A percentile compares a stretch with the other conserved stretches of the same genome.
Evolutionary conservation across 2,113 vertebrate species (phyloP).

Genomic region (Microcebus griseorufus): DNA sequence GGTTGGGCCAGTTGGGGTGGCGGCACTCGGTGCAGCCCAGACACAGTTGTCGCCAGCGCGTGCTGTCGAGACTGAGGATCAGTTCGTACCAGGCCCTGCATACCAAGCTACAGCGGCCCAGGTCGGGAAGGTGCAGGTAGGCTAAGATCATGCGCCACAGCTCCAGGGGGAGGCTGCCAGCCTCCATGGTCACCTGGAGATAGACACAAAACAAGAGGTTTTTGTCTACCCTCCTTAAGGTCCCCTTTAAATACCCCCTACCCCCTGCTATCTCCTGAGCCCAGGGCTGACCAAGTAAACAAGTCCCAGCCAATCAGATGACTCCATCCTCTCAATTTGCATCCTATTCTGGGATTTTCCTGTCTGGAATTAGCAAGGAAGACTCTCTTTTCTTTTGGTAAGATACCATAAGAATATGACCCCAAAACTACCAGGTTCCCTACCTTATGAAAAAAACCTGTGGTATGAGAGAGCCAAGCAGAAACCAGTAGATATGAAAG

Average conservation of each 20-base stretch:
- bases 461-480: neutral
- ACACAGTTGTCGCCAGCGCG: constrained; percentile 93
- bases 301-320: neutral
- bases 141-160: constrained; percentile 92
- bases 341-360: neutral
- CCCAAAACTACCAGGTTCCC: neutral
- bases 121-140: constrained; percentile 90
- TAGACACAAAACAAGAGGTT: neutral
- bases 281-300: neutral
- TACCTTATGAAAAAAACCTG: neutral
- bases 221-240: neutral
- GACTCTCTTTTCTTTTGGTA: neutral
- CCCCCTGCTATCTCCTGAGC: neutral
- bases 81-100: constrained; percentile 91
- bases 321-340: neutral
- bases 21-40: constrained; percentile 88
- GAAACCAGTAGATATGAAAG: neutral
- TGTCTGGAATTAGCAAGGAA: neutral
- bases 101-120: constrained; percentile 92
- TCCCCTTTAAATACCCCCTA: neutral
- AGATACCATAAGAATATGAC: neutral
- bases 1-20: constrained; percentile 93
- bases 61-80: constrained; percentile 93
- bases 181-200: constrained; percentile 86
- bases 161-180: constrained; percentile 87